Evolutionary conservation across 2,797 vertebrate genomes (phyloP), one percentile per base, ranked within the genome.

Genomic region (Columba guinea): DNA sequence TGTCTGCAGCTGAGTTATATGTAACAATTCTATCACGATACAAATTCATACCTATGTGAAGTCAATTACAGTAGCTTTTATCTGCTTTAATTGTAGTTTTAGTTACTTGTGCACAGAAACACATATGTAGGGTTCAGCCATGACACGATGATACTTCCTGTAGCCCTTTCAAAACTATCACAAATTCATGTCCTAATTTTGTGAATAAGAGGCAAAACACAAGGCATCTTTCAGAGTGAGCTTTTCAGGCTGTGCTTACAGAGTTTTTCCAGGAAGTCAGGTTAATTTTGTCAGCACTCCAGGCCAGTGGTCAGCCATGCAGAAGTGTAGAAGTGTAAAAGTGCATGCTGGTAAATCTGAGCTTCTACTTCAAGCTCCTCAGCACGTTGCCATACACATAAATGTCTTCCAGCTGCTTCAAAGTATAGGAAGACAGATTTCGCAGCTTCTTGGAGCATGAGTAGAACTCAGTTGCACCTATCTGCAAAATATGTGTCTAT

Each of bases 321-420:
- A 60, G 28, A 55, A n/a, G 7, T 21, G 16, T 7, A 41, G 13
- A 76, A 63, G 13, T 26, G 9, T 37, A 6, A 39, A 77, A 74
- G 21, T 3, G 10, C 46, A 44, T 5, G 7, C 2, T 26, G n/a
- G 19, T 41, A 76, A 73, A 51, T 26, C 28, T 27, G 24, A 34
- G 8, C 9, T 52, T 49, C 12, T 37, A 5, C 0, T 1, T 74
- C 27, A 10, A 11, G 7, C 14, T 48, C 32, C 18, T 74, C 44
- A 44, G 2, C 21, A 7, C 16, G 0, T 52, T 81, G 27, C 10
- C 65, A 32, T 58, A 21, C 7, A 60, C 4, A 32, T 58, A 64
- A 89, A 41, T 37, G 23, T 2, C n/a, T 87, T 76, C 49, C 32
- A 84, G 15, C 28, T 19, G 10, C 20, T 74, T 68, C 63, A 60